Evolutionary conservation across 2,113 vertebrate species (phyloP).

Genomic region (Catagonus wagneri): DNA sequence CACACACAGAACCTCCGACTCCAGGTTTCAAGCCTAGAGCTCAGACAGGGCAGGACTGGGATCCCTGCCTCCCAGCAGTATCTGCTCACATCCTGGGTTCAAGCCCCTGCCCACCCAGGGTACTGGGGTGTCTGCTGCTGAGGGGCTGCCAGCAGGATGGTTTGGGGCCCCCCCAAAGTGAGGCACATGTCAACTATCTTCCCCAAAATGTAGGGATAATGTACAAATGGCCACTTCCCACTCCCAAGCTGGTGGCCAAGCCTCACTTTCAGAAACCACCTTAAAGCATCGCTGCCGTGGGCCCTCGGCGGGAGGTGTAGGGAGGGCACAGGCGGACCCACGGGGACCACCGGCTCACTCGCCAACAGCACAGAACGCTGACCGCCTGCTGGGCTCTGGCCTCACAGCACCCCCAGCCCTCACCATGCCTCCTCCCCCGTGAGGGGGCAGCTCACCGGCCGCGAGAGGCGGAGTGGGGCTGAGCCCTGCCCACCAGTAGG

Average conservation of each 20-base stretch:
- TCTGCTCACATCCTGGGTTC: neutral
- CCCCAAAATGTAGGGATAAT: neutral
- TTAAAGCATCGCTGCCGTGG: neutral
- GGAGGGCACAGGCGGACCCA: too few species aligned
- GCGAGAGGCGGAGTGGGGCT: neutral
- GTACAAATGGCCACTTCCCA: neutral
- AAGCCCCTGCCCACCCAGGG: neutral
- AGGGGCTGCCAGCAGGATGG: neutral
- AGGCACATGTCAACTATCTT: neutral
- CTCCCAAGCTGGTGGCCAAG: neutral
- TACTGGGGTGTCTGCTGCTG: neutral
- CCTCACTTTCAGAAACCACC: neutral
- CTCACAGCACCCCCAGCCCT: neutral
- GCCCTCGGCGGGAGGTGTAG: neutral
- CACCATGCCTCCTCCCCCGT: too few species aligned
- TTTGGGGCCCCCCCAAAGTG: neutral
- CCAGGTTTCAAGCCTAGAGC: neutral
- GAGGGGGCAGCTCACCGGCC: too few species aligned
- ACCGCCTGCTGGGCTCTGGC: neutral
- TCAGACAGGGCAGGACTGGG: neutral
- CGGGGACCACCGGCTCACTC: too few species aligned
- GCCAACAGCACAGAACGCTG: neutral
- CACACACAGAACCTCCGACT: too few species aligned
- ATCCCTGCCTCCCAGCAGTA: neutral
- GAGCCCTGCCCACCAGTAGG: neutral